Conservation (phyloP, 1,140 invertebrate genomes). For the Heliconius himera region DNA sequence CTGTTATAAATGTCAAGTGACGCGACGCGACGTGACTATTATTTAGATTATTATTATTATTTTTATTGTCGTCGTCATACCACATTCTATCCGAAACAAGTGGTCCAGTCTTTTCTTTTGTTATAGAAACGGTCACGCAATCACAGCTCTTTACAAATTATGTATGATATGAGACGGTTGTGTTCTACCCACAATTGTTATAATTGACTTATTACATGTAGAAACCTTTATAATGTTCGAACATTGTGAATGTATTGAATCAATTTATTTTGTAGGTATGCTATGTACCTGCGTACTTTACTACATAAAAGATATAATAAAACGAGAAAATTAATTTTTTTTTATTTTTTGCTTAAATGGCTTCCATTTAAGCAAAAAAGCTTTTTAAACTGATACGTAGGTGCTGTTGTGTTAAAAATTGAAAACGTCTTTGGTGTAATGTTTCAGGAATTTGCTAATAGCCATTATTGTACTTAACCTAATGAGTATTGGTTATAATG, state of each 20-base stretch:
- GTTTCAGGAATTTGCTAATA: no score
- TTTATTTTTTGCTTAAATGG: no score
- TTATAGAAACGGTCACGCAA: constrained; percentile 67
- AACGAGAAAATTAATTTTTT: no score
- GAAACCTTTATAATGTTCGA: constrained; percentile 45
- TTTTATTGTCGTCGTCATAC: constrained; percentile 43
- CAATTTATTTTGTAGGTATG: neutral
- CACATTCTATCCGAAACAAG: constrained; percentile 60
- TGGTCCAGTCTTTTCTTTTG: constrained; percentile 59
- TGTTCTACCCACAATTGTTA: constrained; percentile 45
- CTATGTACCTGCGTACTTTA: neutral
- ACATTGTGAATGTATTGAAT: constrained; percentile 13
- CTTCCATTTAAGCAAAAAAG: no score
- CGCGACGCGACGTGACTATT: constrained; percentile 61
- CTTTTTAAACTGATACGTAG: no score
- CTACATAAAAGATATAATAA: no score
- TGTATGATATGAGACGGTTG: constrained; percentile 45
- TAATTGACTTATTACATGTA: constrained; percentile 58
- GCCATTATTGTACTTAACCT: no score
- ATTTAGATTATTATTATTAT: constrained; percentile 64
- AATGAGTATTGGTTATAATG: no score
- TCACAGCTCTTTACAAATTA: constrained; percentile 54
- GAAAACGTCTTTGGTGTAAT: no score
- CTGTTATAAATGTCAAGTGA: constrained; percentile 77
- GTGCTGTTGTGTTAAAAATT: no score